Evolutionary conservation across 64 coral and sea anemone genomes (phyloP).

Genomic region (Acropora yongei): DNA sequence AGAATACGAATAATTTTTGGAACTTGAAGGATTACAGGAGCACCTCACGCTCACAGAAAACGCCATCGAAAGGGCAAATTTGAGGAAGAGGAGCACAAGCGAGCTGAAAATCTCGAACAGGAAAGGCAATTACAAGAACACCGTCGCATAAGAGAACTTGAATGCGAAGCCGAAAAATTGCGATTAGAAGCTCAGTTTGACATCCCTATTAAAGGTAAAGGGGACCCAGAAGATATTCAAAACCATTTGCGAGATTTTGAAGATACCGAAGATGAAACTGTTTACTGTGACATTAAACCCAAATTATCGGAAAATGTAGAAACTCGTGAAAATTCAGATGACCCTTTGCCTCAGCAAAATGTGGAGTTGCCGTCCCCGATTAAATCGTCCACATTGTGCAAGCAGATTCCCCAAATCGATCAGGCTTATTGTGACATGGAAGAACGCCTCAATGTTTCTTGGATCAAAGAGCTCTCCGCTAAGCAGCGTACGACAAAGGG

Average conservation of each 20-base stretch:
- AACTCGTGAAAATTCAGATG: not conserved
- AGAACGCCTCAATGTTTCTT: slow-evolving; percentile 21
- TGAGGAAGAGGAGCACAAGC: not conserved
- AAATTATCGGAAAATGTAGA: not conserved
- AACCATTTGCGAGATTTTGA: slow-evolving; percentile 53
- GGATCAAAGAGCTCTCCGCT: slow-evolving; percentile 18
- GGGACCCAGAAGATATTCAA: slow-evolving; percentile 32
- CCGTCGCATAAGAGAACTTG: slow-evolving; percentile 11
- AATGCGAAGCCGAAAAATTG: slow-evolving; percentile 35
- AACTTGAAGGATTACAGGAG: slow-evolving; percentile 14
- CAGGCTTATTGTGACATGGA: not conserved
- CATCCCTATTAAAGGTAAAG: not conserved
- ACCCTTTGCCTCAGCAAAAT: not conserved
- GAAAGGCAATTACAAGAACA: slow-evolving; percentile 5
- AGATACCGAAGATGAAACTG: slow-evolving; percentile 26
- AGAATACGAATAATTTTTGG: not conserved
- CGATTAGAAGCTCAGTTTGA: slow-evolving; percentile 25
- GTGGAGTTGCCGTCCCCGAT: not conserved
- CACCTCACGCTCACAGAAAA: not conserved
- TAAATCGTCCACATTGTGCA: not conserved
- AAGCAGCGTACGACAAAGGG: not conserved
- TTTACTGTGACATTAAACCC: slow-evolving; percentile 17
- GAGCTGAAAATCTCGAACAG: slow-evolving; percentile 10
- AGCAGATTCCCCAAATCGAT: not conserved
- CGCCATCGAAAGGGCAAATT: too few species aligned